Evolutionary conservation across 2,888 invertebrate species (phyloP).

Genomic region (Heteropelma amictum): DNA sequence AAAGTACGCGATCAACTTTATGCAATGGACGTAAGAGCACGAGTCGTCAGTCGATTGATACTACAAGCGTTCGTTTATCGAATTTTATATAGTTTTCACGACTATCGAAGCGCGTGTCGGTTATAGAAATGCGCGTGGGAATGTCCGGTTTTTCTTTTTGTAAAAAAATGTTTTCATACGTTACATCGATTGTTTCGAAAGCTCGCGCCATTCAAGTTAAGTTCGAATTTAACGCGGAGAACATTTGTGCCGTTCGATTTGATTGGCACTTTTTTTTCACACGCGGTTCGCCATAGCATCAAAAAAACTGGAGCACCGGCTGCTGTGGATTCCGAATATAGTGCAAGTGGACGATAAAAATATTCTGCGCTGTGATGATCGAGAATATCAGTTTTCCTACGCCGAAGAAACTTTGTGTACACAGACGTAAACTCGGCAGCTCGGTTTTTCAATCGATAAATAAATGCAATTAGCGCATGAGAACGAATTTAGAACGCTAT

Average conservation of each 20-base stretch:
- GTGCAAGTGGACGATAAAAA: too few species aligned
- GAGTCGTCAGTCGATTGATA: constrained; percentile 24
- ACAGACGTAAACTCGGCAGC: not conserved
- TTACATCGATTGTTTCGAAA: not conserved
- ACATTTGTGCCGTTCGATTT: too few species aligned
- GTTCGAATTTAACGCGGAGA: not conserved
- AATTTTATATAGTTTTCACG: not conserved
- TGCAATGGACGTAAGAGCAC: not conserved
- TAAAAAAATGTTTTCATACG: not conserved
- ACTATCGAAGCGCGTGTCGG: not conserved
- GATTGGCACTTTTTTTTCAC: not conserved
- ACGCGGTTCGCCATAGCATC: not conserved
- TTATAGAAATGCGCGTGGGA: not conserved
- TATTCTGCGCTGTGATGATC: too few species aligned
- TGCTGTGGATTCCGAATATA: too few species aligned
- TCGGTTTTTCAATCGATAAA: constrained; percentile 1
- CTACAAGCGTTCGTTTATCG: constrained; percentile 1
- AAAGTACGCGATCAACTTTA: constrained; percentile 42
- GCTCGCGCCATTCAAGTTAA: not conserved
- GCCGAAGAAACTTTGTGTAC: too few species aligned
- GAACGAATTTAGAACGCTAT: too few species aligned
- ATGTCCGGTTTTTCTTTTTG: not conserved
- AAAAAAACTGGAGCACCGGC: too few species aligned
- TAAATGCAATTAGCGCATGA: too few species aligned
- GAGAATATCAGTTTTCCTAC: not conserved